phyloP scores from a whole-genome alignment of 2,797 vertebrate genomes.

The Chelidonichthys spinosus region DNA sequence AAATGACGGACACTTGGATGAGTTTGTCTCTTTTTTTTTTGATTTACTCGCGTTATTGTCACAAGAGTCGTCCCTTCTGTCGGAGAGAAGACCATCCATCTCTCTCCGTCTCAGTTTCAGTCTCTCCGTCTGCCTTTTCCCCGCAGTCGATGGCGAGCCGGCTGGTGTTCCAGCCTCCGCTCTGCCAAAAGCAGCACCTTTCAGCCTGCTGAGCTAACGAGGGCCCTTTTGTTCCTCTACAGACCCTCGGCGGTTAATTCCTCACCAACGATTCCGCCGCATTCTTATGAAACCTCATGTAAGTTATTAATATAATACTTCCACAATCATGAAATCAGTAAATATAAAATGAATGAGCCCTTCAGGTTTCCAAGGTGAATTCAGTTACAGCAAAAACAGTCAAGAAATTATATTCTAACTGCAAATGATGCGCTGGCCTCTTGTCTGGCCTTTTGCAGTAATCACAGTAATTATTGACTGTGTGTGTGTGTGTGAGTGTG shows the following conservation, averaged over 20 bases:
- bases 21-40: conserved; percentile 33
- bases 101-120: conserved; percentile 43
- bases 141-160: conserved; percentile 45
- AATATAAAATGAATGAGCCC: conserved; percentile 3
- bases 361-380: neutral
- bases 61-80: conserved; percentile 32
- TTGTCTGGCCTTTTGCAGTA: conserved; percentile 60
- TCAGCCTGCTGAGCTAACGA: conserved; percentile 1
- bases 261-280: neutral
- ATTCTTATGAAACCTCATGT: neutral
- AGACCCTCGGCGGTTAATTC: neutral
- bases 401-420: conserved; percentile 46
- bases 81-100: conserved; percentile 63
- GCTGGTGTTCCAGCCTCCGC: conserved; percentile 25
- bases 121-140: conserved; percentile 31
- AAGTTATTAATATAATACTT: conserved; percentile 8
- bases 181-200: conserved; percentile 22
- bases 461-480: conserved; percentile 65
- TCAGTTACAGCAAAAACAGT: neutral
- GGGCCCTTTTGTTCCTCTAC: neutral
- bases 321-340: neutral
- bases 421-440: conserved; percentile 42
- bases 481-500: neutral
- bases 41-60: conserved; percentile 47
- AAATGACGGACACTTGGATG: conserved; percentile 30